Percentiles rank a stretch among this genome's conserved stretches.
Conservation (phyloP, 1,140 invertebrate genomes). For the Uloborus diversus region DNA sequence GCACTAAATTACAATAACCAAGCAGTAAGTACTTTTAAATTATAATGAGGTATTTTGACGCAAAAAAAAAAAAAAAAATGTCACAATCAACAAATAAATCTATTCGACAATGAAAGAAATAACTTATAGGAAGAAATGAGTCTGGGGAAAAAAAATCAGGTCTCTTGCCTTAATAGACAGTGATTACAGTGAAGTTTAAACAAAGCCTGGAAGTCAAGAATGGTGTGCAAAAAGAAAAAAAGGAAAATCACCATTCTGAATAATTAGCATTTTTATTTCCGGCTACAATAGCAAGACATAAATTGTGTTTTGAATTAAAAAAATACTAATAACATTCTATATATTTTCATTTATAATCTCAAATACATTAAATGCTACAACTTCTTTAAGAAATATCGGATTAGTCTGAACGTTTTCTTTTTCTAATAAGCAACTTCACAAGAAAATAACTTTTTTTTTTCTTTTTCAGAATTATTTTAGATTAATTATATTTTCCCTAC, state of each 20-base stretch:
- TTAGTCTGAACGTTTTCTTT: too few relatives aligned
- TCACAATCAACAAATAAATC: constrained; percentile 3
- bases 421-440: too few relatives aligned
- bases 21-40: constrained; percentile 40
- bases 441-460: too few relatives aligned
- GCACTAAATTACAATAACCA: constrained; percentile 8
- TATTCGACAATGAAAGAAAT: neutral
- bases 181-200: constrained; percentile 25
- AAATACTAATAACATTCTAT: too few relatives aligned
- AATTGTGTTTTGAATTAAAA: constrained; percentile 12
- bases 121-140: neutral
- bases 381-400: too few relatives aligned
- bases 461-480: too few relatives aligned
- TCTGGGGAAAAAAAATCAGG: constrained; percentile 13
- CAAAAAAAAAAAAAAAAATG: constrained; percentile 11
- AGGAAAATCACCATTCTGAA: constrained; percentile 20
- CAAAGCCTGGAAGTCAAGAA: constrained; percentile 41
- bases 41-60: constrained; percentile 23
- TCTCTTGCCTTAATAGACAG: constrained; percentile 4
- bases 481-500: too few relatives aligned
- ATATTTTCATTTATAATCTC: too few relatives aligned
- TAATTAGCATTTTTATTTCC: constrained; percentile 46
- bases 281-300: neutral
- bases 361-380: too few relatives aligned
- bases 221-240: neutral